These are phyloP conservation scores for Vanessa tameamea DNA, from an alignment of 1,140 invertebrate genomes.

Conservation along the genomic window DNA sequence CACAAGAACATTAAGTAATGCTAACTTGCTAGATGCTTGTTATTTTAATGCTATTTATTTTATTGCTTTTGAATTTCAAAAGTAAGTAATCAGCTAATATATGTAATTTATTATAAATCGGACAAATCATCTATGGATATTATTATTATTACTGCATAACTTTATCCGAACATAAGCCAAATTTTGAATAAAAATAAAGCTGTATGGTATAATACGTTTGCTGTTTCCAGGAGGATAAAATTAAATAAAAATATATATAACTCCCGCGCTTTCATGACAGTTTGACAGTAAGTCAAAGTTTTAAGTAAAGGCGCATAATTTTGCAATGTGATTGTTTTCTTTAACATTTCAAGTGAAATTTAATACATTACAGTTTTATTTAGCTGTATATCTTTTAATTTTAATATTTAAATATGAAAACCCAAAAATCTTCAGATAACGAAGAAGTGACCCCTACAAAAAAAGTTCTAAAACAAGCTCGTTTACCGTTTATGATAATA, in stretches of 20 bases:
- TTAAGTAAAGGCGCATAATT: constrained; percentile 37
- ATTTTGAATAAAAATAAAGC: no score
- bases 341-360: constrained; percentile 21
- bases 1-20: no score
- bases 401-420: constrained; percentile 59
- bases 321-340: constrained; percentile 50
- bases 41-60: no score
- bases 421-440: constrained; percentile 60
- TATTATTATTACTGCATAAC: no score
- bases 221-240: neutral
- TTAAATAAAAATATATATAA: constrained; percentile 11
- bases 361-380: constrained; percentile 30
- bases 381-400: constrained; percentile 32
- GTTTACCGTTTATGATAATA: constrained; percentile 70
- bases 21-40: no score
- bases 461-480: constrained; percentile 73
- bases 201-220: no score
- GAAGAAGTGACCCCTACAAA: constrained; percentile 69
- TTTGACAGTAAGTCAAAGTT: constrained; percentile 41
- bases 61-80: no score
- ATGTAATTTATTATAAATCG: no score
- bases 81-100: no score
- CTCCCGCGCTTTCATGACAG: constrained; percentile 53
- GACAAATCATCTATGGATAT: no score
- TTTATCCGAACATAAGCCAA: no score